Evolutionary conservation across 2,113 vertebrate species (phyloP).

Genomic region (Zosterops lateralis): DNA sequence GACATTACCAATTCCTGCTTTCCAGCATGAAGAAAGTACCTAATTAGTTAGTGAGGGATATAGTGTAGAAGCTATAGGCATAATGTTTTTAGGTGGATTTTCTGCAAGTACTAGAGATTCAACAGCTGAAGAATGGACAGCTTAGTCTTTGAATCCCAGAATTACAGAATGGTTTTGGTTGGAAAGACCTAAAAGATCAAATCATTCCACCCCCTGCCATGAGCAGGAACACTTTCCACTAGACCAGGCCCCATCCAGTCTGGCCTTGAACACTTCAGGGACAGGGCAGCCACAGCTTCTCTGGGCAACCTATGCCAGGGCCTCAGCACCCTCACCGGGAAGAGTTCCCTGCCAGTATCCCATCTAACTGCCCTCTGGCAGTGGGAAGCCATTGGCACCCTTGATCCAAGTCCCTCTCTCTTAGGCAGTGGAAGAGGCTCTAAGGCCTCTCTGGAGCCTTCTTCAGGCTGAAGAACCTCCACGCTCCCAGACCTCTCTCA

Average conservation of each 20-base stretch:
- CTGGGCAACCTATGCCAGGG: not conserved
- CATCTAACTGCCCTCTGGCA: not conserved
- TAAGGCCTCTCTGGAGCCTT: not conserved
- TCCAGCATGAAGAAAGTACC: not conserved
- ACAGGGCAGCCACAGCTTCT: not conserved
- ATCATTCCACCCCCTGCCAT: not conserved
- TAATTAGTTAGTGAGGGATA: not conserved
- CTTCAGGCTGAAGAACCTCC: not conserved
- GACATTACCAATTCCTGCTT: not conserved
- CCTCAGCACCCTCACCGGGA: not conserved
- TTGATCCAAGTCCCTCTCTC: not conserved
- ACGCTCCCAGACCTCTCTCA: not conserved
- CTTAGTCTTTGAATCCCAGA: not conserved
- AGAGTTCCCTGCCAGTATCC: not conserved
- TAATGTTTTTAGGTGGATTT: not conserved
- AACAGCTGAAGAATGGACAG: not conserved
- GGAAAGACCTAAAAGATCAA: not conserved
- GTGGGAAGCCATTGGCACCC: not conserved
- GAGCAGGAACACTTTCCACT: not conserved
- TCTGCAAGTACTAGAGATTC: not conserved
- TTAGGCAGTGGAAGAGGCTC: not conserved
- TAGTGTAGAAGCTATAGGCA: not conserved
- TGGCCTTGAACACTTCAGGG: not conserved
- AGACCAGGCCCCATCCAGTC: not conserved
- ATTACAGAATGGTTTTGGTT: not conserved